Percentiles rank a stretch among this genome's conserved stretches.
Conservation (phyloP, 2,797 vertebrate genomes). For the Parauchenoglanis punctatus region DNA sequence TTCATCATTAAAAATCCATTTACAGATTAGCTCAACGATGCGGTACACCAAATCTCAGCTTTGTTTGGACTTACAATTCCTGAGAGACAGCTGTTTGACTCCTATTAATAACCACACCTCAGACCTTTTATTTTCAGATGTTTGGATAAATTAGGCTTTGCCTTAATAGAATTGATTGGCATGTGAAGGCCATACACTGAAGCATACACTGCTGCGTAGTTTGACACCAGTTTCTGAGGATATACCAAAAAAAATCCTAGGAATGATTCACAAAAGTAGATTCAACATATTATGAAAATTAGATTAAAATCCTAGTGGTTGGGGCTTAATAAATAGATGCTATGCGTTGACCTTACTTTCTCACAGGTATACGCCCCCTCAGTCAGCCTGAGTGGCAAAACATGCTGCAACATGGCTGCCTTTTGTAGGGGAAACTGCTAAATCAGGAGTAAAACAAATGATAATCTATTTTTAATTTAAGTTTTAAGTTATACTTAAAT, state of each 20-base stretch:
- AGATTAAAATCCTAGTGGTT: background rate
- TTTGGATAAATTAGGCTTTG: background rate
- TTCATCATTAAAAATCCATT: background rate
- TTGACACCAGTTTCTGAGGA: background rate
- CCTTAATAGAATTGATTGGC: background rate
- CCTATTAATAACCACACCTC: too few relatives aligned
- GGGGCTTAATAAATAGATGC: background rate
- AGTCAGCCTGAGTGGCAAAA: too few relatives aligned
- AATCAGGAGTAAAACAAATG: too few relatives aligned
- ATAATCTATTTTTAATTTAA: too few relatives aligned
- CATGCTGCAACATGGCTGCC: too few relatives aligned
- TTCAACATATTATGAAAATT: background rate
- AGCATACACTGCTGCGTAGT: too few relatives aligned
- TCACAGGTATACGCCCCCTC: too few relatives aligned
- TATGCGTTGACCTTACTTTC: too few relatives aligned
- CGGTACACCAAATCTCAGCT: background rate
- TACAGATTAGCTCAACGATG: background rate
- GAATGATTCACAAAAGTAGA: background rate
- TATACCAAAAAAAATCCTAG: background rate
- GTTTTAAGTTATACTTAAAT: too few relatives aligned
- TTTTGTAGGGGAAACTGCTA: too few relatives aligned
- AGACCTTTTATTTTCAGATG: background rate
- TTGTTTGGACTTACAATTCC: background rate
- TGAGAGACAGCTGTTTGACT: background rate
- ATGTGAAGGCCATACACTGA: background rate